phyloP scores from a whole-genome alignment of 2,113 vertebrate genomes.

The Pangasianodon gigas region DNA sequence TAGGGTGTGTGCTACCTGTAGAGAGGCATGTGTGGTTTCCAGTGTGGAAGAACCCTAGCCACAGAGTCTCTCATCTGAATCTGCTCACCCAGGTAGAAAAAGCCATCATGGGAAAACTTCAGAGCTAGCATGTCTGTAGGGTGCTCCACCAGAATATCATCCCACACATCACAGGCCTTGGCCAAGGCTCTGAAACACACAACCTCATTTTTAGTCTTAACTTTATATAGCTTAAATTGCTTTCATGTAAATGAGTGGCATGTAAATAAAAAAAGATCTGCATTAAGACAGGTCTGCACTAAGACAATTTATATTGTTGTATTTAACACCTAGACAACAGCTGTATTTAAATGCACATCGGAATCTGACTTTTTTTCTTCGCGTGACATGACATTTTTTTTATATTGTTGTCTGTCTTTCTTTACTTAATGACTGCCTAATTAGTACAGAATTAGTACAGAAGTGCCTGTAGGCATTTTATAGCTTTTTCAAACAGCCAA shows the following conservation, averaged over 20 bases:
- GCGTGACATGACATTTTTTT: neutral
- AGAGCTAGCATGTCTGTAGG: constrained; percentile 91
- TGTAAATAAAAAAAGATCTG: neutral
- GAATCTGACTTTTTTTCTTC: neutral
- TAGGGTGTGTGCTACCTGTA: constrained; percentile 63
- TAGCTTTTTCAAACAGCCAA: neutral
- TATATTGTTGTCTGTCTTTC: neutral
- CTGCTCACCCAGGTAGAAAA: constrained; percentile 86
- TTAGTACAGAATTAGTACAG: neutral
- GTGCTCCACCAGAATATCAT: constrained; percentile 83
- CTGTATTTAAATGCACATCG: neutral
- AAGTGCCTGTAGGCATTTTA: neutral
- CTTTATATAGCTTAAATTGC: neutral
- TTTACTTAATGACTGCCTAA: neutral
- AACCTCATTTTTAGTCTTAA: neutral
- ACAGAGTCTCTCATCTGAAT: constrained; percentile 86
- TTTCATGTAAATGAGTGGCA: neutral
- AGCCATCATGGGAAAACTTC: constrained; percentile 85
- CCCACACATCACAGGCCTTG: constrained; percentile 83
- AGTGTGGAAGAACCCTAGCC: constrained; percentile 83
- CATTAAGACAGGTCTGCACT: neutral
- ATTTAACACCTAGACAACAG: neutral
- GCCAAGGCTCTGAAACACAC: constrained; percentile 73
- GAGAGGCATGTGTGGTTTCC: constrained; percentile 82
- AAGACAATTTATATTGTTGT: neutral